Percentiles rank a stretch among this genome's conserved stretches.
These are phyloP conservation scores for Capreolus pygargus DNA, from an alignment of 2,113 vertebrate species.

Conservation along the genomic window DNA sequence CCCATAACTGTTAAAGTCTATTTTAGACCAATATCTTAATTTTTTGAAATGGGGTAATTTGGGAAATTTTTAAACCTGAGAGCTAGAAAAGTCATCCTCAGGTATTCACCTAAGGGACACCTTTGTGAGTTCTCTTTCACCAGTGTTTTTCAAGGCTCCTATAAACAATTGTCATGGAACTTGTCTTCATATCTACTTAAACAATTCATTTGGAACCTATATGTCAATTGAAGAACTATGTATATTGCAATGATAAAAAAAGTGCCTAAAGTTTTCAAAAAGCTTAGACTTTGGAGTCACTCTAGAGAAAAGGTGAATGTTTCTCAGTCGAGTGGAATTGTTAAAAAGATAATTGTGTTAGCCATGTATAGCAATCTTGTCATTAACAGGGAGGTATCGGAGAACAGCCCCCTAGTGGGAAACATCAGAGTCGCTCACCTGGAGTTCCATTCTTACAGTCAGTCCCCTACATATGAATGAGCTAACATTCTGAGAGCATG, in stretches of 20 bases:
- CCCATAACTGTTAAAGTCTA: neutral
- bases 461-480: neutral
- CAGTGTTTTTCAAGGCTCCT: neutral
- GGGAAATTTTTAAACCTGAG: neutral
- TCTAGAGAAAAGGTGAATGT: neutral
- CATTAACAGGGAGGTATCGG: neutral
- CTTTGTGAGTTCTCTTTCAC: neutral
- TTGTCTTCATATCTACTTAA: neutral
- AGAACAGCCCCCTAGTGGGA: neutral
- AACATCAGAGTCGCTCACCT: neutral
- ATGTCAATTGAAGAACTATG: neutral
- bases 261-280: neutral
- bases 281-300: neutral
- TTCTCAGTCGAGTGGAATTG: neutral
- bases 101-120: neutral
- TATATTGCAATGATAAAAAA: neutral
- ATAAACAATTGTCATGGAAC: neutral
- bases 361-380: neutral
- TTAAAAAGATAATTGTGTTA: neutral
- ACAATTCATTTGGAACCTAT: neutral
- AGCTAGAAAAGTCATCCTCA: neutral
- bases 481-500: neutral
- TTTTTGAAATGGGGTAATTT: neutral
- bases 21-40: neutral
- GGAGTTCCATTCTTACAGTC: neutral